A percentile compares a stretch with the other conserved stretches of the same genome.
phyloP scores from a whole-genome alignment of 2,888 invertebrate species.

The Liopterus haemorrhoidalis region DNA sequence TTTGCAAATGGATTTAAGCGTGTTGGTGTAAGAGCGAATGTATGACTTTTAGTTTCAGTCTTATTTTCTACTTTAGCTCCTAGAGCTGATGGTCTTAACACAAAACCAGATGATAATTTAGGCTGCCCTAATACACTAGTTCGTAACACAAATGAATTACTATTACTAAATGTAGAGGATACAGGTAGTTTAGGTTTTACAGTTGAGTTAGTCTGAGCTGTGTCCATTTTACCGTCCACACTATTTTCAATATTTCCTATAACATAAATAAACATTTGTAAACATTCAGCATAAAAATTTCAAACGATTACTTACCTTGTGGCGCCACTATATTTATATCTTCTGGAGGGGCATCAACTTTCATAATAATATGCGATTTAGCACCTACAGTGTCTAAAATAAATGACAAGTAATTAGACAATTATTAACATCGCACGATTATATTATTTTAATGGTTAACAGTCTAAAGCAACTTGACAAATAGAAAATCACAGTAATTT shows the following conservation, averaged over 20 bases:
- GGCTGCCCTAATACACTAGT: constrained; percentile 20
- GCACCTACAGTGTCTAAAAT: constrained; percentile 32
- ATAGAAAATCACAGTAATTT: constrained; percentile 18
- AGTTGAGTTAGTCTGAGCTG: constrained; percentile 8
- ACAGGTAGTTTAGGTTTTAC: constrained; percentile 21
- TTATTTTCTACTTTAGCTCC: constrained; percentile 28
- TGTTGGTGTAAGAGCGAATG: constrained; percentile 42
- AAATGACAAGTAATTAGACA: too few relatives aligned
- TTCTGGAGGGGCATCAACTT: constrained; percentile 40
- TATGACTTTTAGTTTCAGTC: constrained; percentile 28
- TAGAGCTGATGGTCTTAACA: constrained; percentile 34
- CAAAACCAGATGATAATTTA: constrained; percentile 16
- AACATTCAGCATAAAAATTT: constrained; percentile 1
- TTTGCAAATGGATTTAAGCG: constrained; percentile 41
- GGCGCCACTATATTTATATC: constrained; percentile 32
- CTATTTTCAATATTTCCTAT: constrained; percentile 10
- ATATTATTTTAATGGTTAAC: too few relatives aligned
- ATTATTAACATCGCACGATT: too few relatives aligned
- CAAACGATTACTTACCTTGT: constrained; percentile 33
- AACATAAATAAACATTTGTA: neutral
- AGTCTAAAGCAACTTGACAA: constrained; percentile 22
- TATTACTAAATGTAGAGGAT: constrained; percentile 19
- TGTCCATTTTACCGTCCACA: constrained; percentile 13
- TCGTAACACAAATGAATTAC: constrained; percentile 34
- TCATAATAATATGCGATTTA: constrained; percentile 41